phyloP scores from a whole-genome alignment of 2,888 invertebrate species.

The Thalpophila matura region DNA sequence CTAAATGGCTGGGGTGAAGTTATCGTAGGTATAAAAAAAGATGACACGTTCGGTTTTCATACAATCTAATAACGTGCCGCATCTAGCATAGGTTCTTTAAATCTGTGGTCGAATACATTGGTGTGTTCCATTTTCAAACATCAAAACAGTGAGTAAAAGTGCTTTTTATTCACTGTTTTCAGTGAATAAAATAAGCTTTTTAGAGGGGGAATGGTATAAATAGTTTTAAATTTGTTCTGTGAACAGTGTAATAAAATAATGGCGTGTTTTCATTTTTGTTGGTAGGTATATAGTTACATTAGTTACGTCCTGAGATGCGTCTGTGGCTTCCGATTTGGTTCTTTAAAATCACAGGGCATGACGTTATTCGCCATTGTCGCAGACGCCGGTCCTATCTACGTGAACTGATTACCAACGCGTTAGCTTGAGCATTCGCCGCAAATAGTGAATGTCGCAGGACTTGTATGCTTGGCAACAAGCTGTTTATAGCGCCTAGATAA shows the following conservation, averaged over 20 bases:
- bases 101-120: too few species aligned
- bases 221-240: conserved; percentile 21
- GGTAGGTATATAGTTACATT: too few species aligned
- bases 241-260: conserved; percentile 15
- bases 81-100: too few species aligned
- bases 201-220: too few species aligned
- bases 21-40: too few species aligned
- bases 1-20: too few species aligned
- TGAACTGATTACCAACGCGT: conserved; percentile 75
- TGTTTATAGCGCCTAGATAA: conserved; percentile 40
- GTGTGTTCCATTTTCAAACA: too few species aligned
- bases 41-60: too few species aligned
- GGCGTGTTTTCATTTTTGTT: conserved; percentile 65
- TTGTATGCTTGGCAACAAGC: conserved; percentile 47
- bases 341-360: conserved; percentile 79
- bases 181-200: too few species aligned
- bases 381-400: conserved; percentile 75
- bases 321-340: conserved; percentile 81
- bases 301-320: conserved; percentile 69
- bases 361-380: conserved; percentile 82
- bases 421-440: conserved; percentile 44
- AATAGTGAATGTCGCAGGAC: conserved; percentile 48
- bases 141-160: too few species aligned
- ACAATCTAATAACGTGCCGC: too few species aligned
- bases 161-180: too few species aligned